Evolutionary conservation across 1,140 invertebrate species (phyloP), one percentile per base, ranked within the genome.

Genomic region (Cydia splendana): DNA sequence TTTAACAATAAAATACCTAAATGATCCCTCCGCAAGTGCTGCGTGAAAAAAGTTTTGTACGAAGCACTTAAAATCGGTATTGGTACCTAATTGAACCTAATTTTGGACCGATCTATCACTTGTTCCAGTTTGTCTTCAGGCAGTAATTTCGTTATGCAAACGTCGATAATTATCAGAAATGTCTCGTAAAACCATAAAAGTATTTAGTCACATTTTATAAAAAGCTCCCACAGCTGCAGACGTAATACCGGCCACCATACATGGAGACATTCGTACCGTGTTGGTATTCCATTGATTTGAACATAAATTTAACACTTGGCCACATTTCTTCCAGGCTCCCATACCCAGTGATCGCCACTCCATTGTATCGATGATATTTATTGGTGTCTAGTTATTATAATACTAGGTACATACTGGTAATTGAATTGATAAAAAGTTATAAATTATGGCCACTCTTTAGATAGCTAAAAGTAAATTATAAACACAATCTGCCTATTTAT

Each of bases 251-350:
- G 38, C 15, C 30, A 62, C 86, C 85, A n/a, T 85, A 86, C 80
- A 83, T 81, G 84, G 85, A 15, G 62, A 57, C 77, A 74, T 74
- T 24, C 20, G 76, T 74, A 7, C 73, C 77, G 78, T 84, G 85
- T 86, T 82, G 87, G 83, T 76, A 86, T 88, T 78, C 76, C 84
- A 79, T 79, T 88, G 84, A 90, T 87, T 84, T 84, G 82, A 81
- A 75, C 81, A 88, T 88, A 87, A 88, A 88, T 90, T 82, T 77
- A 65, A 65, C 69, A 65, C 80, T 73, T 76, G 79, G 79, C 74
- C 76, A 81, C 80, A 82, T 81, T 78, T 76, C 79, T 80, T 76
- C 38, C 67, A 75, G 76, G 76, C 57, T 78, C 75, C 85, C 81
- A 77, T 78, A 82, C 75, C 75, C 78, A 84, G 81, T 82, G 75